Conservation (phyloP, 2,888 invertebrate genomes). For the Dascillus cervinus region DNA sequence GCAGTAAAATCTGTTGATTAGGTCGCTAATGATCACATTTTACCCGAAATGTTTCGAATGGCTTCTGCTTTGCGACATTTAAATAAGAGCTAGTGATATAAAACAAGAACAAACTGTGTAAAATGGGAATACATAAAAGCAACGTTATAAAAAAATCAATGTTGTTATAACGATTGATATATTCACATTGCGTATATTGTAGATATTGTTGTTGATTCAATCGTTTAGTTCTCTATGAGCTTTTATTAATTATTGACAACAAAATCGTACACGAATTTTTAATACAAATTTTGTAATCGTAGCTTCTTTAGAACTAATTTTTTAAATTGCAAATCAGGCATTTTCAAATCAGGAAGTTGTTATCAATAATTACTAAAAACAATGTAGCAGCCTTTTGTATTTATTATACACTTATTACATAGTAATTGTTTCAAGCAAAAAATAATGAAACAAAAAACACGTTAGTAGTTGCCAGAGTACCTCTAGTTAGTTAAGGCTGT, state of each 20-base stretch:
- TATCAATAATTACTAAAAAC: constrained; percentile 15
- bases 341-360: constrained; percentile 6
- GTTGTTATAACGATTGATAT: constrained; percentile 49
- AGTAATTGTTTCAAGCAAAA: constrained; percentile 39
- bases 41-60: too few species aligned
- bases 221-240: constrained; percentile 30
- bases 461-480: constrained; percentile 44
- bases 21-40: too few species aligned
- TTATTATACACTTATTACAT: constrained; percentile 40
- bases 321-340: not conserved
- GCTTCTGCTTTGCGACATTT: constrained; percentile 30
- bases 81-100: constrained; percentile 37
- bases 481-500: constrained; percentile 45
- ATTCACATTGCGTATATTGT: constrained; percentile 43
- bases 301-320: not conserved
- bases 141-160: constrained; percentile 57
- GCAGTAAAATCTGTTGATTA: too few species aligned
- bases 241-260: constrained; percentile 23
- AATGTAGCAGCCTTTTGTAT: constrained; percentile 36
- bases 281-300: constrained; percentile 2
- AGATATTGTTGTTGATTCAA: constrained; percentile 42
- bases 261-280: constrained; percentile 10
- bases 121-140: constrained; percentile 52
- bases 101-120: constrained; percentile 27
- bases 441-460: constrained; percentile 37